A percentile compares a stretch with the other conserved stretches of the same genome.
Conservation (phyloP, 2,888 invertebrate genomes). For the Patella ulyssiponensis region DNA sequence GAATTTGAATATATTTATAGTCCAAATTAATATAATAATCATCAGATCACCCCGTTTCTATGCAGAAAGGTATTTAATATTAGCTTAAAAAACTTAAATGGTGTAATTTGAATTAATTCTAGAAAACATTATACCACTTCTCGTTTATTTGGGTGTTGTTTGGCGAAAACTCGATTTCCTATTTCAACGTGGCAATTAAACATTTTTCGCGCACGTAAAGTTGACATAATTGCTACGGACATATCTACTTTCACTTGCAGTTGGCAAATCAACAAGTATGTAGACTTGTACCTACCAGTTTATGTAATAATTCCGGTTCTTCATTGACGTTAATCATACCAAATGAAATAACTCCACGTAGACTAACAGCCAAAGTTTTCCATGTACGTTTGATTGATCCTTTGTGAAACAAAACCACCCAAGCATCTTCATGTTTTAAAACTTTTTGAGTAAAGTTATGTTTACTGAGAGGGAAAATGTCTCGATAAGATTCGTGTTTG, state of each 20-base stretch:
- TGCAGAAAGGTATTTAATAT: no score
- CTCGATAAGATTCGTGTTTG: conserved; percentile 47
- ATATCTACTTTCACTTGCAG: not conserved
- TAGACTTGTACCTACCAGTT: conserved; percentile 43
- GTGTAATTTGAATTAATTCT: no score
- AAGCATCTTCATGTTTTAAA: conserved; percentile 48
- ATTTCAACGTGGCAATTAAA: no score
- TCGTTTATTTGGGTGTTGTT: no score
- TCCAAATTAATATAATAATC: no score
- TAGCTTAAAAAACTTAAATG: no score
- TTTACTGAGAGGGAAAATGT: conserved; percentile 49
- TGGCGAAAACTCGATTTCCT: no score
- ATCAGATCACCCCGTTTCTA: no score
- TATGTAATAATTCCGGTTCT: conserved; percentile 40
- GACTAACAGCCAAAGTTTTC: conserved; percentile 52
- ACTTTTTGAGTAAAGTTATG: conserved; percentile 50
- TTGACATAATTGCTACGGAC: not conserved
- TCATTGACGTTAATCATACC: conserved; percentile 46
- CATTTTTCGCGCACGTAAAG: no score
- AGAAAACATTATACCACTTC: no score
- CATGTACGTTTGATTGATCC: conserved; percentile 46
- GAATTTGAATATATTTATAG: no score
- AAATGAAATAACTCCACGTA: conserved; percentile 54
- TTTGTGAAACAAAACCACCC: conserved; percentile 54
- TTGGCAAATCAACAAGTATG: not conserved